Conservation (phyloP, 2,113 vertebrate species). For the Sterrhoptilus dennistouni region DNA sequence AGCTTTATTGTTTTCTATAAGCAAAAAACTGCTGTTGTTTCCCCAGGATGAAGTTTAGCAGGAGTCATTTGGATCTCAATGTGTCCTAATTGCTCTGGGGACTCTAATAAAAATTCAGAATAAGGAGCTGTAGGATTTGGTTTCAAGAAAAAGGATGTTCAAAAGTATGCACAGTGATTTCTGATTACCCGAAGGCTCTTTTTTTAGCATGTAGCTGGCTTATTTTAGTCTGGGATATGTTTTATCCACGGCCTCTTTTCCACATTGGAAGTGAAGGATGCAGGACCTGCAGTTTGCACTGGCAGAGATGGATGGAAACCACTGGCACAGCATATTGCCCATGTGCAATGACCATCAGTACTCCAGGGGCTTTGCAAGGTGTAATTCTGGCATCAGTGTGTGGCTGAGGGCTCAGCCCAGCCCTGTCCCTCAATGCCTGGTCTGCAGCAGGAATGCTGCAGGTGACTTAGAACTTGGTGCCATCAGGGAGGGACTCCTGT, state of each 20-base stretch:
- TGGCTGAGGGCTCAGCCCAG: background rate
- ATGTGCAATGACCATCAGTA: background rate
- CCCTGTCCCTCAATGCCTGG: background rate
- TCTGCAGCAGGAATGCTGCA: background rate
- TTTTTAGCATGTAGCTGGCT: conserved; percentile 4
- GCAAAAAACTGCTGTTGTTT: background rate
- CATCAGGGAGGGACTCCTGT: background rate
- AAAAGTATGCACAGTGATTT: background rate
- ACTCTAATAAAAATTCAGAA: conserved; percentile 43
- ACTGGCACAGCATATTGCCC: background rate
- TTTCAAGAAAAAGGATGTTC: background rate
- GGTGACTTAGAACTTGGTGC: background rate
- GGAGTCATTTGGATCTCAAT: background rate
- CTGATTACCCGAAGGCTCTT: conserved; percentile 33
- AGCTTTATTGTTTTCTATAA: conserved; percentile 2
- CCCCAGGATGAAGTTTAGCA: conserved; percentile 35
- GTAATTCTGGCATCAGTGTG: background rate
- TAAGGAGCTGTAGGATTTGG: conserved; percentile 1
- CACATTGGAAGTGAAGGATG: background rate
- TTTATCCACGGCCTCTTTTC: background rate
- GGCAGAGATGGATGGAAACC: background rate
- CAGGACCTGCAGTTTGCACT: background rate
- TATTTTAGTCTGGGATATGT: conserved; percentile 6
- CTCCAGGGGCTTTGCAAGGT: background rate
- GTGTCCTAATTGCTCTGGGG: conserved; percentile 12